Evolutionary conservation across 2,113 vertebrate genomes (phyloP), one percentile per base, ranked within the genome.

Genomic region (Ictalurus punctatus): DNA sequence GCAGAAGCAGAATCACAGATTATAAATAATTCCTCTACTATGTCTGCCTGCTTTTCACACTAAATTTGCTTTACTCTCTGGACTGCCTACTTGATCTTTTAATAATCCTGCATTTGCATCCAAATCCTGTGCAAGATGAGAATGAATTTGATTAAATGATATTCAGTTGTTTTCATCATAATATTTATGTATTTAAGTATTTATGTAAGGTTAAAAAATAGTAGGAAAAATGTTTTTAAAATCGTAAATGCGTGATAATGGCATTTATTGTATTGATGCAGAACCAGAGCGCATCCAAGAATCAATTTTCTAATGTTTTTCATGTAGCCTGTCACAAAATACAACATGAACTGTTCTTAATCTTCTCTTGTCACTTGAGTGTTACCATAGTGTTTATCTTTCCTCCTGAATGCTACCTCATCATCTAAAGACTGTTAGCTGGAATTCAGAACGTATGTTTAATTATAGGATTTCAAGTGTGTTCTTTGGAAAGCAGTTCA

Each of bases 401-500:
- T 81, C 7, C 6, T 56, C 4, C 58, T 16, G 0, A 17, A 1
- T 56, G 52, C 16, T 23, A 76, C 19, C 14, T 81, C 16, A 0
- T 58, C 0, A 30, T 17, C 52, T 71, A 27, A 67, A 61, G 56
- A 88, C 30, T 83, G 12, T 79, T 88, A 88, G 21, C 19, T 56
- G 82, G 71, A 88, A 88, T 58, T 54, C 34, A 17, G 2, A 63
- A 27, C 3, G 2, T 2, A 37, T 27, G 27, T 30, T 74, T 74
- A 4, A 37, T 44, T 61, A 27, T n/a, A 37, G 34, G 40, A 0
- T 27, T 80, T 19, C 7, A 5, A 69, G 23, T 12, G 30, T n/a
- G 54, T 88, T 88, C 87, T 58, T 84, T n/a, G 58, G 87, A 88
- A 88, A 48, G 10, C 30, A 25, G 37, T 34, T 74, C 16, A 88